Evolutionary conservation across 2,797 vertebrate genomes (phyloP).

Genomic region (Crenichthys baileyi): DNA sequence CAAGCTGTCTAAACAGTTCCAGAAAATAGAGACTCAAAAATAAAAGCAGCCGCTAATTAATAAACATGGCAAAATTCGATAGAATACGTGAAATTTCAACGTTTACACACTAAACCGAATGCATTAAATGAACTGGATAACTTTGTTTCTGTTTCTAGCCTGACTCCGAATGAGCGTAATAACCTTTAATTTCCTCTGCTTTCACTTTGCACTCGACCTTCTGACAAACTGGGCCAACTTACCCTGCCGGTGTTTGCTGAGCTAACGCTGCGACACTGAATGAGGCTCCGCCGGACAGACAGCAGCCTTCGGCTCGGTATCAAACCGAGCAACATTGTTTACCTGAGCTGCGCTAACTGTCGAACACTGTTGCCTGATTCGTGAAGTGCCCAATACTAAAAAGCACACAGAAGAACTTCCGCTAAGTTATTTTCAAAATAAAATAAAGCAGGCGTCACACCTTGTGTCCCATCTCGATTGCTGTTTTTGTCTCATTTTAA

Average conservation of each 20-base stretch:
- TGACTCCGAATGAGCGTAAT: not conserved
- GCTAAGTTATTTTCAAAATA: constrained; percentile 14
- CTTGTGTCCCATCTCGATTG: not conserved
- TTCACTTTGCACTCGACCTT: not conserved
- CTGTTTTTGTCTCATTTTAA: not conserved
- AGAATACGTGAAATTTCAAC: not conserved
- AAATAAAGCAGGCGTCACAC: not conserved
- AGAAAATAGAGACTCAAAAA: not conserved
- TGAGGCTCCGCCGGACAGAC: not conserved
- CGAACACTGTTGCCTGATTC: too few relatives aligned
- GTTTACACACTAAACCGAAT: not conserved
- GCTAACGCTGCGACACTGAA: constrained; percentile 24
- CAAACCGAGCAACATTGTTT: constrained; percentile 26
- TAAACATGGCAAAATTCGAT: not conserved
- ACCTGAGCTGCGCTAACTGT: not conserved
- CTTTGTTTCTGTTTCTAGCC: not conserved
- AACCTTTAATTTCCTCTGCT: constrained; percentile 5
- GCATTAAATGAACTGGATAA: not conserved
- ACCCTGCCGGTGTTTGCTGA: constrained; percentile 36
- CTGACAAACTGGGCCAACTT: constrained; percentile 23
- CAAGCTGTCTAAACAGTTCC: not conserved
- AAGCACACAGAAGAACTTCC: constrained; percentile 8
- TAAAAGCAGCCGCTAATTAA: not conserved
- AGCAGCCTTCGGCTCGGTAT: constrained; percentile 4
- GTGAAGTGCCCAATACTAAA: not conserved